Evolutionary conservation across 2,113 vertebrate genomes (phyloP).

Genomic region (Psophia crepitans): DNA sequence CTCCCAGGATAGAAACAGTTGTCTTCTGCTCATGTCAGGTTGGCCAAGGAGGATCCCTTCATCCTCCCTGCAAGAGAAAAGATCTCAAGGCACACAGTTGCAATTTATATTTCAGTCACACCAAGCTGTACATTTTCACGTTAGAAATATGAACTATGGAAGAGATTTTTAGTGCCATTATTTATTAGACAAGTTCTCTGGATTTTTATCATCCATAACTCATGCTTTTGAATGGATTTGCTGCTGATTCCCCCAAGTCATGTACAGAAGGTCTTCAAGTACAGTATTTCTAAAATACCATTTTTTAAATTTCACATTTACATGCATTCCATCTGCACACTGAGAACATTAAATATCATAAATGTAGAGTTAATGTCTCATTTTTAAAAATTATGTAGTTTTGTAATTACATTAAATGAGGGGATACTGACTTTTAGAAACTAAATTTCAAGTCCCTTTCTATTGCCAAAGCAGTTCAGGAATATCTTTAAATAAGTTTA

Average conservation of each 20-base stretch:
- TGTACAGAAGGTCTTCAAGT: slow-evolving; percentile 47
- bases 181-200: slow-evolving; percentile 62
- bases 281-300: slow-evolving; percentile 59
- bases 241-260: slow-evolving; percentile 59
- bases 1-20: neutral
- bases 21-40: neutral
- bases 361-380: slow-evolving; percentile 66
- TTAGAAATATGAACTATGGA: slow-evolving; percentile 53
- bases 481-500: slow-evolving; percentile 59
- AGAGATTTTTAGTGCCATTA: slow-evolving; percentile 47
- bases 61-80: neutral
- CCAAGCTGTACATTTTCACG: neutral
- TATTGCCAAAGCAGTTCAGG: slow-evolving; percentile 56
- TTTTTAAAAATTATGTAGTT: slow-evolving; percentile 65
- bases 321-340: slow-evolving; percentile 62
- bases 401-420: slow-evolving; percentile 58
- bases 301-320: slow-evolving; percentile 71
- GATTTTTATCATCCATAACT: slow-evolving; percentile 63
- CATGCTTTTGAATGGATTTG: slow-evolving; percentile 47
- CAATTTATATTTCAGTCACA: slow-evolving; percentile 39
- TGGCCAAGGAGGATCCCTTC: neutral
- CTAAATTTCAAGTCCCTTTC: slow-evolving; percentile 51
- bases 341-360: slow-evolving; percentile 66
- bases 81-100: neutral
- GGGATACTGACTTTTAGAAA: slow-evolving; percentile 63